phyloP scores from a whole-genome alignment of 2,113 vertebrate genomes.

The Caloenas nicobarica region DNA sequence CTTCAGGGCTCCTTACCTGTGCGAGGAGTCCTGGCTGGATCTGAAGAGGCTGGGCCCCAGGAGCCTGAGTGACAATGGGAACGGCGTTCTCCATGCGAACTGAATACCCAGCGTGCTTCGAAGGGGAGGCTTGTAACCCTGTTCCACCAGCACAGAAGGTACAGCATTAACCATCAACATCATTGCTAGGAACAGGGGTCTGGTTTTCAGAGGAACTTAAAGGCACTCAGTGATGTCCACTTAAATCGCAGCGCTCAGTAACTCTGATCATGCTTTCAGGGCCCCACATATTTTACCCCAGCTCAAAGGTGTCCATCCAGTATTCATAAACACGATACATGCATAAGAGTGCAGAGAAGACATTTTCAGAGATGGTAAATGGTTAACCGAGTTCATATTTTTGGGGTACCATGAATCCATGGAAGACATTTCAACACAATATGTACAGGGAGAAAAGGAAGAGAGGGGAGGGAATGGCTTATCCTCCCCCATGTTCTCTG shows the following conservation, averaged over 20 bases:
- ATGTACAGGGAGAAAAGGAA: background rate
- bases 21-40: conserved; percentile 95
- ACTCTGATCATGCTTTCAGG: background rate
- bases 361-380: background rate
- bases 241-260: background rate
- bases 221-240: rapidly evolving
- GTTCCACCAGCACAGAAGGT: conserved; percentile 36
- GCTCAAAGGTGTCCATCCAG: background rate
- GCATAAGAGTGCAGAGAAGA: background rate
- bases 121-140: conserved; percentile 96
- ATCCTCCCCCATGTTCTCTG: background rate
- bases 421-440: background rate
- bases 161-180: conserved; percentile 1
- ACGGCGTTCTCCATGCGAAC: conserved; percentile 98
- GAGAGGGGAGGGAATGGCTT: background rate
- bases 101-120: conserved; percentile 96
- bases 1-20: conserved; percentile 85
- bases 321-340: background rate
- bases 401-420: background rate
- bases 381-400: background rate
- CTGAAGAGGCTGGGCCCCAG: conserved; percentile 93
- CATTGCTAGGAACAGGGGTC: background rate
- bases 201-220: background rate
- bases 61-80: conserved; percentile 97
- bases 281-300: background rate